Percentiles rank a stretch among this genome's conserved stretches.
phyloP scores from a whole-genome alignment of 2,113 vertebrate genomes.

The Porphyrio hochstetteri region DNA sequence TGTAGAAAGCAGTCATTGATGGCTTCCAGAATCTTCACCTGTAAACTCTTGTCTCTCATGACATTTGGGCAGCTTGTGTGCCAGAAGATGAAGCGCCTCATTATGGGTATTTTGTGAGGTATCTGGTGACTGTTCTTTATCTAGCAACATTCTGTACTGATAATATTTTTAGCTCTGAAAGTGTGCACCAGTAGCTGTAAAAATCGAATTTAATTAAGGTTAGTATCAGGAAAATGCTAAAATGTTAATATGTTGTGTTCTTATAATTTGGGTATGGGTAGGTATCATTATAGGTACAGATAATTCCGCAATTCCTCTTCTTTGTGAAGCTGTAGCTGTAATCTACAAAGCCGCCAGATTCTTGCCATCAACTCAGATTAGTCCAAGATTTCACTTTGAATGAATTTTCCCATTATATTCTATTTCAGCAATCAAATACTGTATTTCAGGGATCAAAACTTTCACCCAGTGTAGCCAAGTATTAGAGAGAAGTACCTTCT shows the following conservation, averaged over 20 bases:
- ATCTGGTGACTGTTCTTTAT: background rate
- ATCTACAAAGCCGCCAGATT: background rate
- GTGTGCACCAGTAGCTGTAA: background rate
- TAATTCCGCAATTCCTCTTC: background rate
- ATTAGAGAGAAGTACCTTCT: background rate
- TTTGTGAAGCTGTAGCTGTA: background rate
- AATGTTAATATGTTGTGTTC: background rate
- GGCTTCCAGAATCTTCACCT: background rate
- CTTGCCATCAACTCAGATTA: background rate
- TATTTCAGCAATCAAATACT: background rate
- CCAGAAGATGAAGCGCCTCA: background rate
- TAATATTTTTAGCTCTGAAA: background rate
- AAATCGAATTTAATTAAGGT: background rate
- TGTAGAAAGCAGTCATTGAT: background rate
- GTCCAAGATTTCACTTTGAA: background rate
- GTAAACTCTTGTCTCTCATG: background rate
- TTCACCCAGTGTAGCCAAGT: background rate
- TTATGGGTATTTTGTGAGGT: background rate
- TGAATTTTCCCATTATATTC: background rate
- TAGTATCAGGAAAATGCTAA: background rate
- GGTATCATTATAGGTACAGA: background rate
- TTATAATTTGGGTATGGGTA: background rate
- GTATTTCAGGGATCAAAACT: background rate
- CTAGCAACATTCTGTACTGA: background rate
- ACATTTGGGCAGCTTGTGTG: background rate